Evolutionary conservation across 2,113 vertebrate genomes (phyloP), one percentile per base, ranked within the genome.

Genomic region (Onychostruthus taczanowskii): DNA sequence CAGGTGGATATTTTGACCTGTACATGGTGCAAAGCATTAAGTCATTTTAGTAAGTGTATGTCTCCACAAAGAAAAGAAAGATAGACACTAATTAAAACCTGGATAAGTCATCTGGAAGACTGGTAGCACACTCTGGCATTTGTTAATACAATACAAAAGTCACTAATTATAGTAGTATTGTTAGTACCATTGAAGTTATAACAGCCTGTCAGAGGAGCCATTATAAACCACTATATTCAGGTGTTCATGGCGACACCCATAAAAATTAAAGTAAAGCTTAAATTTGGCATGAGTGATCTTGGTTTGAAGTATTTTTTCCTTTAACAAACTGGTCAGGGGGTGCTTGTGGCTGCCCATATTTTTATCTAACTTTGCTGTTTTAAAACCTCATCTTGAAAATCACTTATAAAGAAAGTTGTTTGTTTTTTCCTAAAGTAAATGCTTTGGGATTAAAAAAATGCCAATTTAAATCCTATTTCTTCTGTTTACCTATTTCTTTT

Each of bases 1-100:
- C 98, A 98, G 96, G 95, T 97, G 94, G 96, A 93, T 95, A 95
- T 96, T 97, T 97, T 98, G 97, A 97, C 97, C 97, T 96, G 94
- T 94, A 97, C 90, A 35, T 84, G 86, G 95, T 97, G 96, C 91
- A 96, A 97, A 96, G 85, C 89, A 91, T 55, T 87, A 96, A 97
- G 83, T 95, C 97, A 92, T 96, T 97, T 95, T 94, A 96, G 95
- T 93, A 92, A 95, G 50, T 88, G 74, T 93, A 91, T 52, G 93
- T 94, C 97, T 97, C 78, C 77, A 94, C 79, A 94, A 97, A 98
- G 93, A 97, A 97, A 96, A 95, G 95, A 94, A 94, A 94, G 93
- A 95, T 64, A 97, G 97, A 97, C 96, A 94, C 95, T 98, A 97
- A 98, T 98, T 98, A 98, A 97, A 97, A 98, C 92, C 95, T 96